phyloP scores from a whole-genome alignment of 2,888 invertebrate species.

The Lissonota sp. region DNA sequence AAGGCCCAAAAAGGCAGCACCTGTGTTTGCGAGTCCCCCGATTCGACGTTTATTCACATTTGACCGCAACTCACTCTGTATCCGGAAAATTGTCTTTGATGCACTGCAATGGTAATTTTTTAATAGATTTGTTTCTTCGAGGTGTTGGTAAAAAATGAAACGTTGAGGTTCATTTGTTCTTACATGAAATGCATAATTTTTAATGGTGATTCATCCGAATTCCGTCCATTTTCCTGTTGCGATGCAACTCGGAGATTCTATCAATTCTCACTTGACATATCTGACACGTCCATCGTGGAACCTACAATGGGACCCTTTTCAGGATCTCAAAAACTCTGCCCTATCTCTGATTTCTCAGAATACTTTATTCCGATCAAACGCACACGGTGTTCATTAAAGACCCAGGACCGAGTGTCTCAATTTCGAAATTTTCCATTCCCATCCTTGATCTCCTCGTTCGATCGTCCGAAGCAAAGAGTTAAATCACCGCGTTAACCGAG shows the following conservation, averaged over 20 bases:
- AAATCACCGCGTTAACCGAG: constrained; percentile 4
- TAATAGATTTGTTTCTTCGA: constrained; percentile 3
- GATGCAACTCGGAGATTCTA: too few relatives aligned
- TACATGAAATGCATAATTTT: too few relatives aligned
- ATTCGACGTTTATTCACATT: constrained; percentile 30
- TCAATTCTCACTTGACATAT: too few relatives aligned
- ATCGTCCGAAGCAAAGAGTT: background rate
- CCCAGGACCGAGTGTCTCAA: background rate
- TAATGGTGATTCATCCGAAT: too few relatives aligned
- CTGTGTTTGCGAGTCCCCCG: constrained; percentile 39
- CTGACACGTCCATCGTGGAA: too few relatives aligned
- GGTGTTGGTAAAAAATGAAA: background rate
- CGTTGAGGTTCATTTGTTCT: too few relatives aligned
- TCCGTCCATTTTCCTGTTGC: too few relatives aligned
- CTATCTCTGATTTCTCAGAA: background rate
- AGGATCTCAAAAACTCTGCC: background rate
- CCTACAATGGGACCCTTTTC: background rate
- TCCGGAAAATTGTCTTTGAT: constrained; percentile 51
- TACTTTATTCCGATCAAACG: background rate
- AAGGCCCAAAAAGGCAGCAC: constrained; percentile 49
- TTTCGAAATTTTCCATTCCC: background rate
- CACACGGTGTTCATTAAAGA: background rate
- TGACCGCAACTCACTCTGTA: constrained; percentile 57
- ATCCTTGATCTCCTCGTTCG: background rate
- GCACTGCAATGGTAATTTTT: constrained; percentile 15